Base-by-base conservation (phyloP, 2,797 vertebrate species). In the Enteromius afrohamiltoni region DNA sequence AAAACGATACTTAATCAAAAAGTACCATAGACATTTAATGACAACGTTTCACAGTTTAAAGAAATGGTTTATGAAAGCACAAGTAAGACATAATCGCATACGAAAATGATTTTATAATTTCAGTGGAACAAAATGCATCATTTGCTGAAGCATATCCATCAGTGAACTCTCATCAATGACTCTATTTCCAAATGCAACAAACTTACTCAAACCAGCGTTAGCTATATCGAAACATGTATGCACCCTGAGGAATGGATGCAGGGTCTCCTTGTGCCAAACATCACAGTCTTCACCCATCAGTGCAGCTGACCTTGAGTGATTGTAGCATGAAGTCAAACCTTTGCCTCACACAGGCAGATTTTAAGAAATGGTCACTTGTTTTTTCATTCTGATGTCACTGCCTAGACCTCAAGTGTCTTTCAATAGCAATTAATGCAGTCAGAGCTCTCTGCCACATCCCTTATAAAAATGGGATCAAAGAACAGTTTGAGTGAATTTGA, bases 391-490 rank as follows among this genome's bases (percentile, higher is more conserved):
- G 13, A 73, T 76, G 76, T 85, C 70, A 75, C 62, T 60, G 76
- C 75, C 10, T 79, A 76, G 76, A 67, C 80, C 45, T 60, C 74
- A 83, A 31, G 29, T 42, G 58, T 55, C 77, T 83, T 83, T 90
- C 85, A 88, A 81, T 23, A 85, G 74, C 83, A 89, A 64, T 70
- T 26, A 47, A 70, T 70, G 26, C 79, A 70, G 77, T 78, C 87
- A 81, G 74, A 69, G 11, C 78, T 58, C 74, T 71, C 67, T 17
- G 16, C 45, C 62, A 69, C 78, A 42, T 45, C 53, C 83, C 77
- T 83, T 81, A 29, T 80, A 85, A 82, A 86, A 79, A 77, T 26
- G 42, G 87, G 81, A 87, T 91, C 85, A 90, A 83, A 89, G 73
- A 77, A 40, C 45, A 31, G 47, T 85, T 79, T 6, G 21, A 16